A percentile compares a stretch with the other conserved stretches of the same genome.
These are phyloP conservation scores for Xylota sylvarum DNA, from an alignment of 2,888 invertebrate genomes.

Conservation along the genomic window DNA sequence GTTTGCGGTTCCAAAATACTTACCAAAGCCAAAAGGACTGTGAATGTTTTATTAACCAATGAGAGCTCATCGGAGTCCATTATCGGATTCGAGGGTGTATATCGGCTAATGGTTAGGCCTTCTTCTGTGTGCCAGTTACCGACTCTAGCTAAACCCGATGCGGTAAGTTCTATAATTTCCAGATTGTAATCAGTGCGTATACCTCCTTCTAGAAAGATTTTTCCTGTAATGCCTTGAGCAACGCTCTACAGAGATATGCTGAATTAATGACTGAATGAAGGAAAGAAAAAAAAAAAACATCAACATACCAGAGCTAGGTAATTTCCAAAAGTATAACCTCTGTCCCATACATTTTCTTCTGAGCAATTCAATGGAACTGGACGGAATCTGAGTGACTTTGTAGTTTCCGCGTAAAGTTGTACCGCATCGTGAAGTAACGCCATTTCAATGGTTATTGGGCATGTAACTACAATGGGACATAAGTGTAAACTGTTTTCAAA, in stretches of 20 bases:
- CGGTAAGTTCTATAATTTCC: slow-evolving; percentile 89
- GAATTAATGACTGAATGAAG: neutral
- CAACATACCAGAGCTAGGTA: slow-evolving; percentile 86
- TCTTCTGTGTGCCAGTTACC: slow-evolving; percentile 89
- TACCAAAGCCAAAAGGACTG: slow-evolving; percentile 90
- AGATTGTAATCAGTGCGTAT: slow-evolving; percentile 89
- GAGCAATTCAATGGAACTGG: slow-evolving; percentile 87
- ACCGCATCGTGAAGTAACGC: slow-evolving; percentile 95
- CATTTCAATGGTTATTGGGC: slow-evolving; percentile 87
- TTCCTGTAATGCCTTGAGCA: slow-evolving; percentile 89
- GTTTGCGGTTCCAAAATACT: slow-evolving; percentile 65
- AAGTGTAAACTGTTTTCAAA: neutral
- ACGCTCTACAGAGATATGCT: slow-evolving; percentile 66
- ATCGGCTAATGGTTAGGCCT: slow-evolving; percentile 86
- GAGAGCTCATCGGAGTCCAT: slow-evolving; percentile 86
- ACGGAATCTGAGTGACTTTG: slow-evolving; percentile 87
- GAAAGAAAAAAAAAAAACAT: neutral
- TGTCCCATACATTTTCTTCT: slow-evolving; percentile 88
- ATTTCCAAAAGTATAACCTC: slow-evolving; percentile 93
- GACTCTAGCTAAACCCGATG: slow-evolving; percentile 88
- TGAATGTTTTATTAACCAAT: slow-evolving; percentile 90
- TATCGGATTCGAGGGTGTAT: slow-evolving; percentile 82
- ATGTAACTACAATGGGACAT: slow-evolving; percentile 78
- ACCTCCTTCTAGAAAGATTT: slow-evolving; percentile 92
- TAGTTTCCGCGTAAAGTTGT: slow-evolving; percentile 90